These are phyloP conservation scores for Drosophila pectinifera DNA, from an alignment of 1,140 invertebrate genomes.

Conservation along the genomic window DNA sequence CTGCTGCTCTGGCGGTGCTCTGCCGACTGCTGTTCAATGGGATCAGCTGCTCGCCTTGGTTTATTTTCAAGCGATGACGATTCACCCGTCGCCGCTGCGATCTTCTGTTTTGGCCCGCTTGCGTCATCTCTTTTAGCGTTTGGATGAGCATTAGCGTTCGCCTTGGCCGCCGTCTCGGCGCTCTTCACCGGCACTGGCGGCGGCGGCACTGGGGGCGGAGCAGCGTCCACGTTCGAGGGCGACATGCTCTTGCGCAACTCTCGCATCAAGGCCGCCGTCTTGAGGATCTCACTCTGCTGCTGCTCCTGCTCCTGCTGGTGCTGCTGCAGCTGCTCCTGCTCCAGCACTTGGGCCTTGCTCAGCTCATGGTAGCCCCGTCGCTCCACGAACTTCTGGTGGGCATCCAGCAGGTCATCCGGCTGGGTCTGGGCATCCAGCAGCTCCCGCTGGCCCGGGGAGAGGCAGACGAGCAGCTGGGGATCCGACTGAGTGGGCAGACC, in stretches of 20 bases:
- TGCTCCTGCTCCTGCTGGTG: conserved; percentile 43
- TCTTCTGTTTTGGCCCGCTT: conserved; percentile 65
- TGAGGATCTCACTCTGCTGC: conserved; percentile 67
- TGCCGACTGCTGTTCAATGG: conserved; percentile 34
- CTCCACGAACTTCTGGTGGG: conserved; percentile 89
- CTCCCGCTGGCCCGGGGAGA: conserved; percentile 90
- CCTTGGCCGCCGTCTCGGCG: conserved; percentile 74
- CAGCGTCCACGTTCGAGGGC: conserved; percentile 54
- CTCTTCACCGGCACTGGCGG: conserved; percentile 79
- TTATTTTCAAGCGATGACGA: conserved; percentile 82
- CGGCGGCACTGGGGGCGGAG: conserved; percentile 49
- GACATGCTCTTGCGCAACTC: conserved; percentile 83
- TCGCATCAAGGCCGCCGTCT: conserved; percentile 77
- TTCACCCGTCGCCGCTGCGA: conserved; percentile 15
- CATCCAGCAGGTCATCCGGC: conserved; percentile 87
- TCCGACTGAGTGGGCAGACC: conserved; percentile 87
- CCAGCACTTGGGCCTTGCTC: conserved; percentile 69
- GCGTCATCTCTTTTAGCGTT: conserved; percentile 73
- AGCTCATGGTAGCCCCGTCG: conserved; percentile 87
- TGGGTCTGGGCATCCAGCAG: conserved; percentile 83
- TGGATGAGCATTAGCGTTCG: conserved; percentile 45
- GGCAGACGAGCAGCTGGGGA: conserved; percentile 87
- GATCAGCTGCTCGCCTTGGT: conserved; percentile 64
- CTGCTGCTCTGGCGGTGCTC: conserved; percentile 46
- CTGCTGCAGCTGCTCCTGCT: conserved; percentile 62